Conservation (phyloP, 2,888 invertebrate genomes). For the Argyresthia albistria region DNA sequence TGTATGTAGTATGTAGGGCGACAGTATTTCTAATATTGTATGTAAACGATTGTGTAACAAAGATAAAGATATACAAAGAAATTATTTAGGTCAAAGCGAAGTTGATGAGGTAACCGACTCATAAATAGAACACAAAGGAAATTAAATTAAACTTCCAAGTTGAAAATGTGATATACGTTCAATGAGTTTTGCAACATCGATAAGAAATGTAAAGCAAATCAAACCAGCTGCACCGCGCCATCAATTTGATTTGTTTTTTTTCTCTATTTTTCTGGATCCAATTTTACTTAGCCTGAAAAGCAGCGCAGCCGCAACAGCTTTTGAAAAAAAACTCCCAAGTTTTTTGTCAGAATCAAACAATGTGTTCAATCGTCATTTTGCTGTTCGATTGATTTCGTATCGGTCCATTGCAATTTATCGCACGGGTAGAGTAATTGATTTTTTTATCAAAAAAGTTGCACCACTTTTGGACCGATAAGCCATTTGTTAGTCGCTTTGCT, state of each 20-base stretch:
- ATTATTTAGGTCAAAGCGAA: not conserved
- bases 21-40: too few species aligned
- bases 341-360: conserved; percentile 25
- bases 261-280: conserved; percentile 32
- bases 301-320: conserved; percentile 23
- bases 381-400: conserved; percentile 26
- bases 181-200: not conserved
- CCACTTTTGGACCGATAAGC: not conserved
- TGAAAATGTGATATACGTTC: not conserved
- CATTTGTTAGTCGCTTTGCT: too few species aligned
- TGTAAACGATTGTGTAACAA: too few species aligned
- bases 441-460: conserved; percentile 13
- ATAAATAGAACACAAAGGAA: not conserved
- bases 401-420: conserved; percentile 29
- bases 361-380: conserved; percentile 12
- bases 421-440: conserved; percentile 28
- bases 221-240: conserved; percentile 40
- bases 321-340: conserved; percentile 27
- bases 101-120: too few species aligned
- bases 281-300: conserved; percentile 32
- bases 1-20: too few species aligned
- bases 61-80: not conserved
- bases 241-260: conserved; percentile 29
- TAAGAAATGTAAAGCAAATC: conserved; percentile 30
- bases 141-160: not conserved